phyloP scores from a whole-genome alignment of 2,113 vertebrate genomes.

The Bubo scandiacus region DNA sequence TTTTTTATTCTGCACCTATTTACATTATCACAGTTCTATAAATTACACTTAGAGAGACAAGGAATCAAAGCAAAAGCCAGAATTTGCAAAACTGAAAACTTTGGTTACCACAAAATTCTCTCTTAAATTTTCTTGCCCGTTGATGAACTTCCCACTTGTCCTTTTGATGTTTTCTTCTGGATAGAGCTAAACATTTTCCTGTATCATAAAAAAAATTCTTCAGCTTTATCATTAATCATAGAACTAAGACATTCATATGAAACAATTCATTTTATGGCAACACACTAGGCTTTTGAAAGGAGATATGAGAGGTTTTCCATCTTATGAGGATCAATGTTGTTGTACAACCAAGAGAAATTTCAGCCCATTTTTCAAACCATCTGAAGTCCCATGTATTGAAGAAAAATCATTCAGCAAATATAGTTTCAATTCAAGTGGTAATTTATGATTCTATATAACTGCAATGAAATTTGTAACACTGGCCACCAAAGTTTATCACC shows the following conservation, averaged over 20 bases:
- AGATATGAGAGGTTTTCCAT: not conserved
- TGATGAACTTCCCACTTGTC: not conserved
- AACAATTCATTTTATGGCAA: not conserved
- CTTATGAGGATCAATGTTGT: not conserved
- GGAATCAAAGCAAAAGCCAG: not conserved
- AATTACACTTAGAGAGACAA: not conserved
- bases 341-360: constrained; percentile 11
- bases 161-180: not conserved
- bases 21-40: not conserved
- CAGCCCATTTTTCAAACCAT: not conserved
- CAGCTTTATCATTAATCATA: not conserved
- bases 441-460: not conserved
- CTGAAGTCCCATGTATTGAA: not conserved
- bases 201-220: not conserved
- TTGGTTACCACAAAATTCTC: not conserved
- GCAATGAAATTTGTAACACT: not conserved
- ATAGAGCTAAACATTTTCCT: not conserved
- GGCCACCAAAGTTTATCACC: not conserved
- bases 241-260: not conserved
- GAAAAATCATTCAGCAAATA: not conserved
- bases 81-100: not conserved
- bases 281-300: not conserved
- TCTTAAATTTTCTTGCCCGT: not conserved
- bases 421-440: not conserved
- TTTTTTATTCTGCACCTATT: not conserved